Conservation (phyloP, 2,888 invertebrate species). For the Lingula anatina region DNA sequence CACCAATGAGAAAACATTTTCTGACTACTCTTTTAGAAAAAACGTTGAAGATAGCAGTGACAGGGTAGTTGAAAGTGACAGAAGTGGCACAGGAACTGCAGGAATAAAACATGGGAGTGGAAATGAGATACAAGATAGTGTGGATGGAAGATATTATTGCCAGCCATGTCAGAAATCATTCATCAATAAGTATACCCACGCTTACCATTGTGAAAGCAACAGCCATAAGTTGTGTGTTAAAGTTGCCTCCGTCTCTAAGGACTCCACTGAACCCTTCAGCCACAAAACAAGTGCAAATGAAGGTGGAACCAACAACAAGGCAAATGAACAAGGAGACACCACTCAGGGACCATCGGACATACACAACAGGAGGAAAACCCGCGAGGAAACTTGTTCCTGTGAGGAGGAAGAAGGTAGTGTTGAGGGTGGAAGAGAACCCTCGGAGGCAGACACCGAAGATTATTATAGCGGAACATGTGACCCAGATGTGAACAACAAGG, state of each 20-base stretch:
- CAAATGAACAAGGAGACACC: too few species aligned
- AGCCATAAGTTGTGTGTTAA: too few species aligned
- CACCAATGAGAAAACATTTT: constrained; percentile 1
- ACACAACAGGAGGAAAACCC: constrained; percentile 2
- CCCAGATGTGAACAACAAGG: too few species aligned
- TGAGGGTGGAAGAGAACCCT: neutral
- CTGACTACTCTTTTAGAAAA: constrained; percentile 1
- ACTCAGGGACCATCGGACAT: constrained; percentile 4
- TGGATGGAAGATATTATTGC: constrained; percentile 14
- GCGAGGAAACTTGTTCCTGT: too few species aligned
- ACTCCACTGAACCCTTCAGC: too few species aligned
- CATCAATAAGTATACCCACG: constrained; percentile 22
- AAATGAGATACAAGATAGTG: constrained; percentile 2
- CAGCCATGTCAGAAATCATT: constrained; percentile 24
- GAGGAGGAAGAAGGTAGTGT: constrained; percentile 3
- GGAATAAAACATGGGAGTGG: neutral
- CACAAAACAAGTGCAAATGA: too few species aligned
- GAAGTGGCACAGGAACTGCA: neutral
- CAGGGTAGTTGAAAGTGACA: neutral
- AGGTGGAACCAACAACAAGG: too few species aligned
- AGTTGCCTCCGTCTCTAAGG: too few species aligned
- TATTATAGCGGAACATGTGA: neutral
- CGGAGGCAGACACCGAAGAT: neutral
- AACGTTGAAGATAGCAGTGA: constrained; percentile 3
- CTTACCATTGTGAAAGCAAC: constrained; percentile 21